Base-by-base conservation (phyloP, 2,113 vertebrate species). In the Zootoca vivipara region DNA sequence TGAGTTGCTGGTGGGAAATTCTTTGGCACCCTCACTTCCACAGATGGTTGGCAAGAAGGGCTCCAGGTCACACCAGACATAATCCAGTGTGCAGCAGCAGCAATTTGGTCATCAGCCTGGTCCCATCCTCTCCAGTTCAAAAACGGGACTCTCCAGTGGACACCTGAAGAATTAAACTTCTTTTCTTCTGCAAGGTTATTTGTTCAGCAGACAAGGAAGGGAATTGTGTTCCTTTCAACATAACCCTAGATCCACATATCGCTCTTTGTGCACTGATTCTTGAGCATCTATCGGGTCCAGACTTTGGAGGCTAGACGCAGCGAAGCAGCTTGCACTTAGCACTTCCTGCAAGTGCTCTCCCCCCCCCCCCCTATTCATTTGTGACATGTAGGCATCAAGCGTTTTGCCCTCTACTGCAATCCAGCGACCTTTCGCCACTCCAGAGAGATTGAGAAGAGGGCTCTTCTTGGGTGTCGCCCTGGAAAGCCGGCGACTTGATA, bases 401-500 rank as follows among this genome's bases (percentile, higher is more conserved):
- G 0, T 58, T 81, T 81, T 30, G 46, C 46, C 78, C 67, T 73
- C 65, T 22, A 15, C 30, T 12, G 4, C 26, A 10, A 22, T n/a
- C 9, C 28, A 3, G 9, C 26, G 52, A 62, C 33, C 46, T 20
- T 82, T 46, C 26, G 10, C 35, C 26, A 24, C 78, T 82, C 67
- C 35, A 9, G 52, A 64, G 24, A 20, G 33, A 20, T 62, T 3
- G 67, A 81, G 85, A 92, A 89, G 33, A 89, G 91, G 90, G 90
- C 35, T 85, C 93, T 91, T 85, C 93, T 91, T 62, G 87, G 78
- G 62, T 90, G 73, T 91, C 93, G 92, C 90, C 88, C 82, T 92
- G 86, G 78, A 91, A 64, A 90, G 89, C 77, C 95, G 96, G 94
- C 92, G 92, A 89, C 93, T 94, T 96, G 93, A 96, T 95, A 96